Conservation (phyloP, 2,888 invertebrate genomes). For the Eilema caniola region DNA sequence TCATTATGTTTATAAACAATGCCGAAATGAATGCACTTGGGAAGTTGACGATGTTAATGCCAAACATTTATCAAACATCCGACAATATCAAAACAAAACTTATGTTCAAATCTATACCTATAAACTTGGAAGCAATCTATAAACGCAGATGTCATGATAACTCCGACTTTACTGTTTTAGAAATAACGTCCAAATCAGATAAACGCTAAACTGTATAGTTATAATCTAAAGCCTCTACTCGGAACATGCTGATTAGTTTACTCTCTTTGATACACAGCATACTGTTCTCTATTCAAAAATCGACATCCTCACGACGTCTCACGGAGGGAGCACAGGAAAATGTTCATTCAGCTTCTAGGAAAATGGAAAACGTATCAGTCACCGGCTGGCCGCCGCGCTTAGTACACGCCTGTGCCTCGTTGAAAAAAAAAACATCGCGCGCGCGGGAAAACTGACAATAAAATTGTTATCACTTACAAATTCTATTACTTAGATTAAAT, state of each 20-base stretch:
- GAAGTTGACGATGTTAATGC: not conserved
- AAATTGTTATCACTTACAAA: slow-evolving; percentile 45
- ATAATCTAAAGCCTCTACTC: slow-evolving; percentile 9
- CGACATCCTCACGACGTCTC: slow-evolving; percentile 33
- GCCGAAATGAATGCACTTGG: not conserved
- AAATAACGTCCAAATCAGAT: not conserved
- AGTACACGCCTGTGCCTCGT: slow-evolving; percentile 57
- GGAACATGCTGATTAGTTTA: not conserved
- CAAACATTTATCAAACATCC: not conserved
- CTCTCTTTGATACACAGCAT: slow-evolving; percentile 28
- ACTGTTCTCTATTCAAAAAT: slow-evolving; percentile 21
- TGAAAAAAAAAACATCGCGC: slow-evolving; percentile 54
- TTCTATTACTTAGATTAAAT: slow-evolving; percentile 47
- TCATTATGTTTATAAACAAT: not conserved
- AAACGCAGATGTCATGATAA: not conserved
- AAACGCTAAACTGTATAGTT: not conserved
- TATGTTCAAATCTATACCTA: not conserved
- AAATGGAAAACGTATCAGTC: slow-evolving; percentile 71
- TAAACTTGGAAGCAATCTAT: not conserved
- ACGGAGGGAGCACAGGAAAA: slow-evolving; percentile 69
- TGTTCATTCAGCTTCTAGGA: slow-evolving; percentile 68
- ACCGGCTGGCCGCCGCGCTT: slow-evolving; percentile 71
- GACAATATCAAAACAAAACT: slow-evolving; percentile 5
- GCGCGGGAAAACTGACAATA: slow-evolving; percentile 71
- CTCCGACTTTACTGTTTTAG: not conserved